Evolutionary conservation across 2,888 invertebrate species (phyloP), one percentile per base, ranked within the genome.

Genomic region (Phyto melanocephala): DNA sequence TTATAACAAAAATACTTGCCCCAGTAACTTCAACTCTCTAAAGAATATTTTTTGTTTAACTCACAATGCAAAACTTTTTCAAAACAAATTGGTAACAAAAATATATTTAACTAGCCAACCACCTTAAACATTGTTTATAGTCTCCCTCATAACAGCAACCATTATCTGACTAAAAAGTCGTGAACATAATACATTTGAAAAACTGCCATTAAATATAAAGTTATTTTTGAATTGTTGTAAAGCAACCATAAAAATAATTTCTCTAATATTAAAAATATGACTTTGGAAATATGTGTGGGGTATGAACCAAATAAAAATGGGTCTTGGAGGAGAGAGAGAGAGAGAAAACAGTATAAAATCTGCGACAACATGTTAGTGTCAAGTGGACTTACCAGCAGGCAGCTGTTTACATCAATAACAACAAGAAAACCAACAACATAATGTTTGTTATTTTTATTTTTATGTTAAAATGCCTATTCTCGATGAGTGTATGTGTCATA

Each of bases 201-300:
- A 35, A n/a, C 17, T 58, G 20, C 45, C 56, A 37, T 50, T 37
- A 71, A 40, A 72, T 28, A 37, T 13, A 40, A 20, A 62, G n/a
- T 40, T 62, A 37, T 28, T 47, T 52, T 52, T 24, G 15, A 45
- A 68, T 68, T 68, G 20, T 45, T 56, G n/a, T 70, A 56, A 52
- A 35, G 22, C 20, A 58, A 47, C 15, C 47, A 52, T 24, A 52
- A 52, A 62, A 42, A 45, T n/a, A 28, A 56, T 47, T 56, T 63
- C 56, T 63, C 17, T 65, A 45, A 33, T 35, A 56, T 40, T 28
- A 60, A 52, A 68, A 54, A 68, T 77, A 33, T 62, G 60, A 60
- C 68, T 68, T 60, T 52, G 62, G 62, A 60, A 67, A 37, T 47
- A 24, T 13, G 11, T 17, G 42, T 42, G n/a, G 13, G 47, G 22